These are phyloP conservation scores for Crepidodera aurea DNA, from an alignment of 2,888 invertebrate genomes.

Conservation along the genomic window DNA sequence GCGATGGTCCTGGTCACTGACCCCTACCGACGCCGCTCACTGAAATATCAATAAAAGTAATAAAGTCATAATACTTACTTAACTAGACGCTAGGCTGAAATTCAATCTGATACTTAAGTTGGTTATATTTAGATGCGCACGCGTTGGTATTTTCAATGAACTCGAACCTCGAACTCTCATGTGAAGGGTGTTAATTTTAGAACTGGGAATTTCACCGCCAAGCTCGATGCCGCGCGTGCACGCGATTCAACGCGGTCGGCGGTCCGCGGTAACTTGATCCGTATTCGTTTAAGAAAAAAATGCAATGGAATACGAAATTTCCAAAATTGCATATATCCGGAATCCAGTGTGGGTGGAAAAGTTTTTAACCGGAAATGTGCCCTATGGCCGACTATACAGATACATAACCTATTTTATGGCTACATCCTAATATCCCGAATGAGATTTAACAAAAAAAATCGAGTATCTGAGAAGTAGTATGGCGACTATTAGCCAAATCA, in stretches of 20 bases:
- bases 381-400: too few relatives aligned
- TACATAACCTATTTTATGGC: too few relatives aligned
- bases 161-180: constrained; percentile 42
- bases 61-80: constrained; percentile 12
- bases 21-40: constrained; percentile 4
- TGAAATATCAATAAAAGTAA: constrained; percentile 13
- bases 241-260: constrained; percentile 20
- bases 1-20: constrained; percentile 6
- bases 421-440: too few relatives aligned
- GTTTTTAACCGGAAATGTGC: too few relatives aligned
- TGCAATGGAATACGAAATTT: too few relatives aligned
- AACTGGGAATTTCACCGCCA: constrained; percentile 27
- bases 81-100: constrained; percentile 34
- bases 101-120: constrained; percentile 40
- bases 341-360: too few relatives aligned
- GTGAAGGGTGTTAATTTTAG: constrained; percentile 42
- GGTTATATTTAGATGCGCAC: constrained; percentile 43
- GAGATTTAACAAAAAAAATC: too few relatives aligned
- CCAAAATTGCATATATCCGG: too few relatives aligned
- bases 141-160: constrained; percentile 47
- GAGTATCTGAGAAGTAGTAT: too few relatives aligned
- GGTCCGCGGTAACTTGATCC: constrained; percentile 21
- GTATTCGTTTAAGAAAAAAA: background rate
- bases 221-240: constrained; percentile 7
- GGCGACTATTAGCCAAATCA: too few relatives aligned